Conservation (phyloP, 2,888 invertebrate species). For the Nezara viridula region DNA sequence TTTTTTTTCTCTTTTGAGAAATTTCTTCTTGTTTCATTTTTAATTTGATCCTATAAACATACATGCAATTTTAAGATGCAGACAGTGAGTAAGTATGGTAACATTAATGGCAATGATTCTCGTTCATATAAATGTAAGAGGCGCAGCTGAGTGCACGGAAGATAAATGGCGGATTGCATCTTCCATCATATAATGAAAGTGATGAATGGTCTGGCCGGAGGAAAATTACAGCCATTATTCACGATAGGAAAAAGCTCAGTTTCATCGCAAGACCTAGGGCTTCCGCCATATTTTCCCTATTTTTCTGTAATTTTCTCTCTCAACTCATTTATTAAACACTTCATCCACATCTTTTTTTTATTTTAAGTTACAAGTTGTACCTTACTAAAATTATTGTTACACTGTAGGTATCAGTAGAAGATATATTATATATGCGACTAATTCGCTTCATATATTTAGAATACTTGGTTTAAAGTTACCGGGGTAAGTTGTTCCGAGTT, state of each 20-base stretch:
- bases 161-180: slow-evolving; percentile 30
- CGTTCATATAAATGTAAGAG: neutral
- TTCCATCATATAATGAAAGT: slow-evolving; percentile 34
- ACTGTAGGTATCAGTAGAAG: too few species aligned
- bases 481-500: too few species aligned
- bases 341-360: neutral
- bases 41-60: too few species aligned
- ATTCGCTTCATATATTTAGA: too few species aligned
- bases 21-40: too few species aligned
- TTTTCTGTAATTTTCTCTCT: neutral
- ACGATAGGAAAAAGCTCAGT: slow-evolving; percentile 19
- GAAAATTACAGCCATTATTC: slow-evolving; percentile 36
- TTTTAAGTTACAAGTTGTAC: too few species aligned
- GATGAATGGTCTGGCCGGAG: neutral
- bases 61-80: too few species aligned
- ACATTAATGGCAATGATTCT: neutral
- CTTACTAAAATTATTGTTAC: too few species aligned
- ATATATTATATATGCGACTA: too few species aligned
- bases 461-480: too few species aligned
- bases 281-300: neutral
- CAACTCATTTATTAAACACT: neutral
- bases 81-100: neutral
- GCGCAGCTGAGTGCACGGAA: neutral
- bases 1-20: too few species aligned
- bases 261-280: slow-evolving; percentile 19